Evolutionary conservation across 2,888 invertebrate species (phyloP).

Genomic region (Monopis laevigella): DNA sequence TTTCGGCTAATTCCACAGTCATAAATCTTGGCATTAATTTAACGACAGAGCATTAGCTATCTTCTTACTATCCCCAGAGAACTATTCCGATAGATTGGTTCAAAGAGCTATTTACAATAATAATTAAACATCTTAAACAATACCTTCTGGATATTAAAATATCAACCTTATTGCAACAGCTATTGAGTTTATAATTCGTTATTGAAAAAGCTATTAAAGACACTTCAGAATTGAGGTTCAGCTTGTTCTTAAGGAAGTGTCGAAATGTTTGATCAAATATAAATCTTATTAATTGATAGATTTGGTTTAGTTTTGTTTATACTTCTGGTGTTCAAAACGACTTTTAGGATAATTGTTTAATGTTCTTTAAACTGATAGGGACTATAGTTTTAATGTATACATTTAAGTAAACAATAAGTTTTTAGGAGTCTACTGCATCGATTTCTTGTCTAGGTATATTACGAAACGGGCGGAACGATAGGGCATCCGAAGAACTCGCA

Average conservation of each 20-base stretch:
- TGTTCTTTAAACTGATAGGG: conserved; percentile 47
- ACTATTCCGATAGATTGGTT: conserved; percentile 71
- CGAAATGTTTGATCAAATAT: conserved; percentile 19
- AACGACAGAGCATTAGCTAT: conserved; percentile 60
- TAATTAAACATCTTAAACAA: conserved; percentile 13
- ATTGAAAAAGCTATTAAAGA: not conserved
- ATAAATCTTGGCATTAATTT: conserved; percentile 65
- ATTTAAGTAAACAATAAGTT: conserved; percentile 10
- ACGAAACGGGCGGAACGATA: too few relatives aligned
- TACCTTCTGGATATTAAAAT: not conserved
- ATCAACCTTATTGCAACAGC: not conserved
- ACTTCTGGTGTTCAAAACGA: conserved; percentile 21
- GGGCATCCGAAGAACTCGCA: too few relatives aligned
- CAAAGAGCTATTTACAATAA: conserved; percentile 39
- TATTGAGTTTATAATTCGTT: conserved; percentile 4
- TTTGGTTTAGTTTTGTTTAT: conserved; percentile 26
- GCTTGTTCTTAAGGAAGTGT: conserved; percentile 20
- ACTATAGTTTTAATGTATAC: conserved; percentile 25
- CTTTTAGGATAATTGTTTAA: conserved; percentile 59
- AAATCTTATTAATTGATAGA: conserved; percentile 37
- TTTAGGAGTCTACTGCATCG: too few relatives aligned
- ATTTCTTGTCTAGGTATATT: too few relatives aligned
- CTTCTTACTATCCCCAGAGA: conserved; percentile 59
- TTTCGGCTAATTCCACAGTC: conserved; percentile 48
- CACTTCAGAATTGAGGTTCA: conserved; percentile 16